Percentiles rank a stretch among this genome's conserved stretches.
Conservation (phyloP, 2,113 vertebrate species). For the Calidris pugnax region DNA sequence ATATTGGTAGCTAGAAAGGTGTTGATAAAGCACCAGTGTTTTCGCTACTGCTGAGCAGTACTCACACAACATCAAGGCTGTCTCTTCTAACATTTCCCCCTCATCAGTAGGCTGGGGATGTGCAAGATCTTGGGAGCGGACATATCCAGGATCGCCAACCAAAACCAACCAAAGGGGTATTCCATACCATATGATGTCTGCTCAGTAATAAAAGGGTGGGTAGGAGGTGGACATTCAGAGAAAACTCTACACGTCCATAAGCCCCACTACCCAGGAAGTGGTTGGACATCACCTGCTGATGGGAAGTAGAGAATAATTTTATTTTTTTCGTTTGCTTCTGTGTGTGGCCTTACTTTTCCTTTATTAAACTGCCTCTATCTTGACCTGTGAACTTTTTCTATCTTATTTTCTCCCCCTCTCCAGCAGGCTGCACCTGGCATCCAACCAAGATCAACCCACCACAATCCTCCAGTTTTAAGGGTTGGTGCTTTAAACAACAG, state of each 20-base stretch:
- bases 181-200: neutral
- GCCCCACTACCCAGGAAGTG: neutral
- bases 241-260: accelerated
- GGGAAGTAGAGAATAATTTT: neutral
- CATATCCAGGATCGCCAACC: neutral
- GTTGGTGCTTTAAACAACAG: neutral
- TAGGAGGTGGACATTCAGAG: neutral
- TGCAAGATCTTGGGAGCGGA: too few species aligned
- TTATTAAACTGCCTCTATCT: neutral
- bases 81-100: neutral
- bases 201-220: neutral
- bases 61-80: too few species aligned
- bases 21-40: neutral
- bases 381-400: neutral
- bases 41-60: neutral
- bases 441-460: neutral
- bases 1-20: neutral
- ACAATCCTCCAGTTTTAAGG: neutral
- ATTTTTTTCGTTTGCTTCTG: neutral
- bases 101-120: neutral
- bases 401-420: neutral
- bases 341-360: neutral
- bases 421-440: neutral
- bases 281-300: neutral
- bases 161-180: neutral